Conservation (phyloP, 2,797 vertebrate genomes). For the Rhinichthys osculus region DNA sequence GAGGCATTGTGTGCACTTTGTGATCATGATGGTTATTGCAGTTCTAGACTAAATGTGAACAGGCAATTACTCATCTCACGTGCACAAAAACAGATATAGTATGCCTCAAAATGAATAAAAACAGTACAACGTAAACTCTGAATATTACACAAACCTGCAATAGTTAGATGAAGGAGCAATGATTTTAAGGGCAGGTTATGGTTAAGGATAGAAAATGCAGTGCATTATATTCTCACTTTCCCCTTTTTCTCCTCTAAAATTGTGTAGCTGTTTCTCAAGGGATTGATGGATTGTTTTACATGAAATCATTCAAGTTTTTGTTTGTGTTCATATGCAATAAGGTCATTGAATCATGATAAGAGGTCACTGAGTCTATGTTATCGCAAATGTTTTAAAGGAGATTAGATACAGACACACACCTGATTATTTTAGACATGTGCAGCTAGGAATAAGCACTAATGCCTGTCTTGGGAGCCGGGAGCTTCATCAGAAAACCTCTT, state of each 20-base stretch:
- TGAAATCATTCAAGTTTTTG: not conserved
- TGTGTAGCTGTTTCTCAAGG: not conserved
- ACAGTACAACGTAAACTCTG: not conserved
- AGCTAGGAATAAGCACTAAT: constrained; percentile 55
- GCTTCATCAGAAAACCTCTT: constrained; percentile 59
- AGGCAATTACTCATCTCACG: too few species aligned
- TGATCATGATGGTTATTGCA: not conserved
- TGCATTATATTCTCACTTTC: not conserved
- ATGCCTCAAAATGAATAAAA: not conserved
- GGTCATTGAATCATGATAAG: constrained; percentile 21
- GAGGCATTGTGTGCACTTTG: not conserved
- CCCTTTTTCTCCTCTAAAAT: not conserved
- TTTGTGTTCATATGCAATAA: not conserved
- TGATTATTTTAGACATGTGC: constrained; percentile 64
- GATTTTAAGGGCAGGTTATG: not conserved
- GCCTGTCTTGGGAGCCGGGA: constrained; percentile 31
- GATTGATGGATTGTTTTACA: constrained; percentile 7
- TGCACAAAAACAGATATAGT: too few species aligned
- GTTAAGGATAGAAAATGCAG: not conserved
- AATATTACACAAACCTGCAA: not conserved
- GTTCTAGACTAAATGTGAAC: not conserved
- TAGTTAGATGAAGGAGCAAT: not conserved
- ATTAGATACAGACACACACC: constrained; percentile 60
- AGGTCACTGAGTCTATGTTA: constrained; percentile 15
- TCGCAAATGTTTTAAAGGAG: constrained; percentile 26